Conservation (phyloP, 2,113 vertebrate genomes). For the Pedionomus torquatus region DNA sequence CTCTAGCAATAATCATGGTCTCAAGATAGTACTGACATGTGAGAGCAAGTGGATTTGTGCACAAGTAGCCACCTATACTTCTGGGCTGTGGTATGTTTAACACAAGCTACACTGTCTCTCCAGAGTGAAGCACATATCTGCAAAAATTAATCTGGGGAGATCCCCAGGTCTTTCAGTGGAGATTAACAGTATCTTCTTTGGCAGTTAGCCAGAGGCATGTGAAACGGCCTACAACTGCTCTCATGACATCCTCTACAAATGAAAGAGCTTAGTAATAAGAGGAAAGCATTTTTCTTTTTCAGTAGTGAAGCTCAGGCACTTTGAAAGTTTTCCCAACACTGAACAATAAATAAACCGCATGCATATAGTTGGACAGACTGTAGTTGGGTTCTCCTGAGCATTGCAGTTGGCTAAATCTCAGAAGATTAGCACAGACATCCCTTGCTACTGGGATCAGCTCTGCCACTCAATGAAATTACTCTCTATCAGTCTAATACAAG, state of each 20-base stretch:
- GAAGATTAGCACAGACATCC: not conserved
- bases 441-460: not conserved
- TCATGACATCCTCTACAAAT: slow-evolving; percentile 17
- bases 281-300: not conserved
- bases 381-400: not conserved
- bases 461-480: not conserved
- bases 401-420: not conserved
- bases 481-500: not conserved
- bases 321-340: not conserved
- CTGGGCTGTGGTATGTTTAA: not conserved
- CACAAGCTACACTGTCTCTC: not conserved
- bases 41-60: not conserved
- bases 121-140: not conserved
- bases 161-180: not conserved
- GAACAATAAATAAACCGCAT: not conserved
- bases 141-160: not conserved
- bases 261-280: slow-evolving; percentile 4
- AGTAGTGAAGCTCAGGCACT: not conserved
- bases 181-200: slow-evolving; percentile 16
- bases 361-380: not conserved
- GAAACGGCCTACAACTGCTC: not conserved
- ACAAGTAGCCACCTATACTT: not conserved
- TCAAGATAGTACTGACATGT: not conserved
- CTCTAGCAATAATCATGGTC: not conserved
- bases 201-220: slow-evolving; percentile 28